These are phyloP conservation scores for Zoanthus solanderi DNA, from an alignment of 92 coral and sea anemone species.

Conservation along the genomic window DNA sequence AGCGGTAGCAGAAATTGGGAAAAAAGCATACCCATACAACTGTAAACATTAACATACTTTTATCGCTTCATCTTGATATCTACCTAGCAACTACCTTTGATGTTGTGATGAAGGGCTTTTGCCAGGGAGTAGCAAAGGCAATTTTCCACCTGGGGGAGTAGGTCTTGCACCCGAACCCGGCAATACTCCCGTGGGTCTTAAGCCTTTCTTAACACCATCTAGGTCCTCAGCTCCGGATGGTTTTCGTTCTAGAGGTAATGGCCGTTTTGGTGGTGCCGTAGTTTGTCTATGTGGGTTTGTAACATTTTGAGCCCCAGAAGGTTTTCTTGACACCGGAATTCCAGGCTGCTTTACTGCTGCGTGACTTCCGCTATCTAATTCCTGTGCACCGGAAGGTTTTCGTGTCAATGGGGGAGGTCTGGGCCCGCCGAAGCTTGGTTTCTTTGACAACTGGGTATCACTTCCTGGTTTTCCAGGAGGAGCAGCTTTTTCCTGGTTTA, in stretches of 20 bases:
- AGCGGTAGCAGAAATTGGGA: too few species aligned
- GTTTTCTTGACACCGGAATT: slow-evolving; percentile 30
- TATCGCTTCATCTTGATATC: neutral
- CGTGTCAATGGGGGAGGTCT: slow-evolving; percentile 28
- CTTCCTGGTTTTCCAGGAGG: slow-evolving; percentile 25
- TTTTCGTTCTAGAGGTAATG: slow-evolving; percentile 40
- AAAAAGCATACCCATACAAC: too few species aligned
- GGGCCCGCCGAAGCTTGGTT: slow-evolving; percentile 30
- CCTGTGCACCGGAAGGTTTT: slow-evolving; percentile 38
- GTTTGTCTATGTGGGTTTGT: slow-evolving; percentile 6
- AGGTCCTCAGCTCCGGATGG: slow-evolving; percentile 46
- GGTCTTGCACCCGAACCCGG: slow-evolving; percentile 27
- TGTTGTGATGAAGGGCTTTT: slow-evolving; percentile 2
- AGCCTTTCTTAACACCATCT: slow-evolving; percentile 28
- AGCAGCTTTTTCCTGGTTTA: slow-evolving; percentile 43
- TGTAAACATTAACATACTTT: neutral
- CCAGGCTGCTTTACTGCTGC: slow-evolving; percentile 9
- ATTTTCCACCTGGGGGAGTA: slow-evolving; percentile 26
- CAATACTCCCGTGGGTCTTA: slow-evolving; percentile 7
- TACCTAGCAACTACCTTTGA: slow-evolving; percentile 1
- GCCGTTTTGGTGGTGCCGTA: slow-evolving; percentile 48
- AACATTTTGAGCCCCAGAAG: slow-evolving; percentile 23
- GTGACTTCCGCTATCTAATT: neutral
- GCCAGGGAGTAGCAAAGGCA: slow-evolving; percentile 32
- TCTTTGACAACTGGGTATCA: slow-evolving; percentile 43